Evolutionary conservation across 1,140 invertebrate species (phyloP).

Genomic region (Sarcophaga peregrina): DNA sequence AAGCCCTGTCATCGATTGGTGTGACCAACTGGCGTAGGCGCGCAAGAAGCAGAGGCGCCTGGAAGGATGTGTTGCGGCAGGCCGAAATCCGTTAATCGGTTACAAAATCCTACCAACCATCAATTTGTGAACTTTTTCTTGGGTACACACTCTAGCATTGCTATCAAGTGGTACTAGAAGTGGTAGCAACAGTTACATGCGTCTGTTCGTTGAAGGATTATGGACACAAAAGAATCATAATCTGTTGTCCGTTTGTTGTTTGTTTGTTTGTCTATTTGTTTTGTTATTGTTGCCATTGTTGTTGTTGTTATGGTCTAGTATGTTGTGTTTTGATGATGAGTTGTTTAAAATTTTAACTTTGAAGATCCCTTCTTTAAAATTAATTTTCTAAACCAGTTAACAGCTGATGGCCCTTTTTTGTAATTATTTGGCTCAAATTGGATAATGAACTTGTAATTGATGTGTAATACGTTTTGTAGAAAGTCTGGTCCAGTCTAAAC

Average conservation of each 20-base stretch:
- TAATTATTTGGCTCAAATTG: not conserved
- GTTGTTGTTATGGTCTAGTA: too few species aligned
- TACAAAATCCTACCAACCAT: too few species aligned
- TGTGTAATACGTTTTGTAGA: too few species aligned
- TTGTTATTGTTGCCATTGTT: too few species aligned
- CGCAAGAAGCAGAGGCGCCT: too few species aligned
- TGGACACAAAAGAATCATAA: conserved; percentile 22
- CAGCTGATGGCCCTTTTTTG: not conserved
- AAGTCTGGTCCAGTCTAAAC: too few species aligned
- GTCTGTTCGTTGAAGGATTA: conserved; percentile 12
- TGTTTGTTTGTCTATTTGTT: too few species aligned
- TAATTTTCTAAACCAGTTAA: conserved; percentile 17
- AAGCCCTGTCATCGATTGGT: too few species aligned
- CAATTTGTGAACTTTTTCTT: not conserved
- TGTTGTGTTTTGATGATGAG: too few species aligned
- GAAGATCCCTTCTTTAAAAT: not conserved
- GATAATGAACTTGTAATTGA: conserved; percentile 11
- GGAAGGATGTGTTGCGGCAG: too few species aligned
- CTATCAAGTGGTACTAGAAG: not conserved
- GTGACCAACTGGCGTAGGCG: too few species aligned
- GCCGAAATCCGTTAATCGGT: too few species aligned
- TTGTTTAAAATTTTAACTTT: conserved; percentile 21
- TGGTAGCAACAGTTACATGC: not conserved
- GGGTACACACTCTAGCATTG: not conserved
- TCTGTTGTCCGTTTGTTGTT: not conserved